Conservation (phyloP, 2,113 vertebrate species). For the Gymnobelideus leadbeateri region DNA sequence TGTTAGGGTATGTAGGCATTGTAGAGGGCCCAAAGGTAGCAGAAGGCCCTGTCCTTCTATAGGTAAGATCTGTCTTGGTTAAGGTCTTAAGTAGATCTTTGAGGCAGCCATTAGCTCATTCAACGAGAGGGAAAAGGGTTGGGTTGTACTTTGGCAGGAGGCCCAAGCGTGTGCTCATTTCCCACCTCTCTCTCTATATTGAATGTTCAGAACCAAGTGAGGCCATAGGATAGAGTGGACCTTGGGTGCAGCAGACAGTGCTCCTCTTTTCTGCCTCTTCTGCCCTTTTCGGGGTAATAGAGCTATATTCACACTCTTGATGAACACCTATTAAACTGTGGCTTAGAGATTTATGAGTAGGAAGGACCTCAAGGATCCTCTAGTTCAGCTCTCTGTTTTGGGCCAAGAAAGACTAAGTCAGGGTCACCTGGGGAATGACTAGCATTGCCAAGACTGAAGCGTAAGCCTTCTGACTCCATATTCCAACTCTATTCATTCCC, state of each 20-base stretch:
- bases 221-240: slow-evolving; percentile 14
- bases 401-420: too few relatives aligned
- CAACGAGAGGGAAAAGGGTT: slow-evolving; percentile 12
- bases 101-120: slow-evolving; percentile 41
- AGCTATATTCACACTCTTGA: background rate
- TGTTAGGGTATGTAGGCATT: background rate
- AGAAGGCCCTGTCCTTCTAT: background rate
- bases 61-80: background rate
- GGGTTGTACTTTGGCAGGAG: slow-evolving; percentile 16
- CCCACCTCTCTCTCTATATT: background rate
- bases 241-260: background rate
- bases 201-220: slow-evolving; percentile 3
- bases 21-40: background rate
- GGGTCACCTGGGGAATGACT: too few relatives aligned
- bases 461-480: background rate
- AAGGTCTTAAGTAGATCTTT: slow-evolving; percentile 38
- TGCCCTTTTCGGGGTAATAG: background rate
- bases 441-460: too few relatives aligned
- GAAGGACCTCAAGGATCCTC: background rate
- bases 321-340: background rate
- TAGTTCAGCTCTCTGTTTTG: background rate
- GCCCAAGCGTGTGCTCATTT: background rate
- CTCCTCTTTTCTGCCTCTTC: background rate
- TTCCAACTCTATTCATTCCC: background rate
- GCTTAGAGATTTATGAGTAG: background rate